Conservation (phyloP, 2,888 invertebrate species). For the Margaritifera margaritifera region DNA sequence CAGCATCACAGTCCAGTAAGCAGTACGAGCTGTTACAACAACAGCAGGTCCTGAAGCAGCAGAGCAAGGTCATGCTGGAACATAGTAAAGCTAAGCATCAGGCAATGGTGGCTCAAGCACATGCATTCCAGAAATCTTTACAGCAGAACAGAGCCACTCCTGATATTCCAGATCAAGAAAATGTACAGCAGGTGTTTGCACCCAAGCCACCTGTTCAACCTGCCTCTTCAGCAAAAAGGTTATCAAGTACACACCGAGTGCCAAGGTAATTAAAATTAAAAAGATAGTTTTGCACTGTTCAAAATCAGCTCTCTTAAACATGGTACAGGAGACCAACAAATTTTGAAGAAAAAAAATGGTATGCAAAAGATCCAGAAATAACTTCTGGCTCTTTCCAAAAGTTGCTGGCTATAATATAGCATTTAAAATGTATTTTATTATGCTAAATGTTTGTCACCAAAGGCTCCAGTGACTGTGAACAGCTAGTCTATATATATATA, state of each 20-base stretch:
- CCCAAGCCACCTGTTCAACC: constrained; percentile 64
- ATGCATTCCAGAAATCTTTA: constrained; percentile 60
- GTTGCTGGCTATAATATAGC: too few relatives aligned
- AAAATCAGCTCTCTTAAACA: background rate
- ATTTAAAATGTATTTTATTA: too few relatives aligned
- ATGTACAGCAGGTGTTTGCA: constrained; percentile 40
- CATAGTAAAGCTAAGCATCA: constrained; percentile 71
- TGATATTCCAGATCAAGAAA: constrained; percentile 25
- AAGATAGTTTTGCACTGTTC: background rate
- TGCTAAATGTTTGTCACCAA: too few relatives aligned
- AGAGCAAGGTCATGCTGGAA: constrained; percentile 65
- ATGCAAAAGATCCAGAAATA: too few relatives aligned
- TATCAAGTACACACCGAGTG: constrained; percentile 48
- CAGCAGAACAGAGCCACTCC: constrained; percentile 14
- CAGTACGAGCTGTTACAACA: constrained; percentile 63
- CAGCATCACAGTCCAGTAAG: constrained; percentile 55
- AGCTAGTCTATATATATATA: too few relatives aligned
- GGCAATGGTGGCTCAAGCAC: constrained; percentile 71
- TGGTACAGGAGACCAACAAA: too few relatives aligned
- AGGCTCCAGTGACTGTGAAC: too few relatives aligned
- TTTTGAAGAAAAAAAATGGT: too few relatives aligned
- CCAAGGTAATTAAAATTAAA: constrained; percentile 46
- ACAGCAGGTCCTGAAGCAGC: constrained; percentile 58
- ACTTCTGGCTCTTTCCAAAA: too few relatives aligned
- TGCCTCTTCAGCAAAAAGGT: constrained; percentile 44